Percentiles rank a stretch among this genome's conserved stretches.
phyloP scores from a whole-genome alignment of 2,888 invertebrate genomes.

The Cylloceria caligata region DNA sequence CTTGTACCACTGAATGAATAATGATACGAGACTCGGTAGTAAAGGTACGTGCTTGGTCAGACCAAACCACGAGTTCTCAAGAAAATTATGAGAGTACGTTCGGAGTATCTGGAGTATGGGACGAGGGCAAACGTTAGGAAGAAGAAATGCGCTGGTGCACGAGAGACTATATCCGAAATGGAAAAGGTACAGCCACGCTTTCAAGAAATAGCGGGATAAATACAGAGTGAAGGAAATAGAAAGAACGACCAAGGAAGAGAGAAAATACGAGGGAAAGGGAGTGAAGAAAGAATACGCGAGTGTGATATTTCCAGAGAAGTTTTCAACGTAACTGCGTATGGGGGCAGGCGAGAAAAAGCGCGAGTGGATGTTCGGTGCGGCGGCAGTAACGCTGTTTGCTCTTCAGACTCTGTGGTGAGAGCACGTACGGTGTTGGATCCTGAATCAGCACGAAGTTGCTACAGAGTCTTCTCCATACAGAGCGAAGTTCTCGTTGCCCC shows the following conservation, averaged over 20 bases:
- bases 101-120: not conserved
- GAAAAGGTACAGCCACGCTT: not conserved
- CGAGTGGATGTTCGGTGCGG: constrained; percentile 38
- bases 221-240: constrained; percentile 14
- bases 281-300: constrained; percentile 5
- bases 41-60: constrained; percentile 57
- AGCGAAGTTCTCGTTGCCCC: not conserved
- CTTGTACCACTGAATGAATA: constrained; percentile 50
- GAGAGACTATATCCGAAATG: constrained; percentile 11
- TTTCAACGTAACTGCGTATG: constrained; percentile 42
- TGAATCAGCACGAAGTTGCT: constrained; percentile 56
- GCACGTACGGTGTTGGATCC: constrained; percentile 50
- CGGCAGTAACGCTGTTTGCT: constrained; percentile 56
- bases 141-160: constrained; percentile 11
- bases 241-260: constrained; percentile 12
- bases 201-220: constrained; percentile 1
- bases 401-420: constrained; percentile 46
- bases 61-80: constrained; percentile 43
- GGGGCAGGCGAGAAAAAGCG: constrained; percentile 13
- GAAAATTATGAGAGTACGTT: constrained; percentile 52
- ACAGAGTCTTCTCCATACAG: constrained; percentile 12
- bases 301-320: constrained; percentile 19
- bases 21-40: constrained; percentile 45
- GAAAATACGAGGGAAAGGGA: constrained; percentile 10
- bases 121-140: constrained; percentile 4